Evolutionary conservation across 2,797 vertebrate species (phyloP).

Genomic region (Silurus aristotelis): DNA sequence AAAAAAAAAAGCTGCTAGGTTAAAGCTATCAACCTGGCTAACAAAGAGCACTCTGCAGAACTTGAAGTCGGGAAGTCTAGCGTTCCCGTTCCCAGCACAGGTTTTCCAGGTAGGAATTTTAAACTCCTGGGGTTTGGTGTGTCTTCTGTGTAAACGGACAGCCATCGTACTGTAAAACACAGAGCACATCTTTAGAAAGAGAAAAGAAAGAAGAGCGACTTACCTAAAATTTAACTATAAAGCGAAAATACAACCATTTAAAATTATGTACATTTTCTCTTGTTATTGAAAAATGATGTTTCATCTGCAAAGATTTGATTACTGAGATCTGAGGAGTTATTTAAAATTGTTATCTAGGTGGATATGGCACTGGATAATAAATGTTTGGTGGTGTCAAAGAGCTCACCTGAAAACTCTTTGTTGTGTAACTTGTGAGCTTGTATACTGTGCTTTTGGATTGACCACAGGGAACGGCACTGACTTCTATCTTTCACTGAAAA

Average conservation of each 20-base stretch:
- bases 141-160: conserved; percentile 79
- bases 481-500: conserved; percentile 48
- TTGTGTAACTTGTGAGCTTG: conserved; percentile 44
- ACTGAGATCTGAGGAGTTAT: neutral
- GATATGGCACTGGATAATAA: neutral
- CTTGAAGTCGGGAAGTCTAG: conserved; percentile 74
- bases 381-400: neutral
- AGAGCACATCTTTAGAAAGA: conserved; percentile 2
- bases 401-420: conserved; percentile 62
- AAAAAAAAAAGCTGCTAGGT: neutral
- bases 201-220: neutral
- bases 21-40: conserved; percentile 72
- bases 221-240: too few species aligned
- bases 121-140: conserved; percentile 82
- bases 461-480: conserved; percentile 57
- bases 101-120: conserved; percentile 80
- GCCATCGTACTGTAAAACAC: conserved; percentile 66
- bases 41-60: conserved; percentile 72
- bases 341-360: neutral
- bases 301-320: neutral
- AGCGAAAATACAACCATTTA: too few species aligned
- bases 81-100: conserved; percentile 75
- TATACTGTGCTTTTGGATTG: conserved; percentile 43
- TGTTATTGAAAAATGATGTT: neutral
- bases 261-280: neutral